Conservation (phyloP, 2,113 vertebrate genomes). For the Cercocebus atys region DNA sequence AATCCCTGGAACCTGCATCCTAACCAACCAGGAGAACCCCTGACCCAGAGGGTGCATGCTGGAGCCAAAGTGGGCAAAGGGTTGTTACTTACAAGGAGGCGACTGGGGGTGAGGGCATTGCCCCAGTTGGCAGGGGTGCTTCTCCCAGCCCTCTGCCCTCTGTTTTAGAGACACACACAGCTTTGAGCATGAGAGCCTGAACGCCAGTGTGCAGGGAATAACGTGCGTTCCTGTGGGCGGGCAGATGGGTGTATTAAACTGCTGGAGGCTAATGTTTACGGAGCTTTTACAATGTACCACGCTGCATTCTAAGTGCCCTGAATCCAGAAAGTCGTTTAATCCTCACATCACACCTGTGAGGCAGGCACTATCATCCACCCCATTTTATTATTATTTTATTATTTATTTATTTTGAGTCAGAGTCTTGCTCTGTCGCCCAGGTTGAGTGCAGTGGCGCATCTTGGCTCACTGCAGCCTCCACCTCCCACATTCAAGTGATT, state of each 20-base stretch:
- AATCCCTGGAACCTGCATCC: neutral
- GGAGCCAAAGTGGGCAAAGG: neutral
- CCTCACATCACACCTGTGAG: neutral
- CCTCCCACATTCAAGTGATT: too few species aligned
- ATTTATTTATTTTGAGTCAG: too few species aligned
- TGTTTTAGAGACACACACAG: neutral
- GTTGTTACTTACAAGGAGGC: neutral
- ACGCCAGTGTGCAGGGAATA: neutral
- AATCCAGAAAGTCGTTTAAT: neutral
- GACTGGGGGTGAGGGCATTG: neutral
- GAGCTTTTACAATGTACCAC: neutral
- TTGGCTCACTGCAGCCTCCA: too few species aligned
- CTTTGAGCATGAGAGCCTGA: neutral
- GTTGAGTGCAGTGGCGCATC: too few species aligned
- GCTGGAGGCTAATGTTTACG: neutral
- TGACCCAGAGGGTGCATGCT: slow-evolving; percentile 25
- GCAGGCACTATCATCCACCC: neutral
- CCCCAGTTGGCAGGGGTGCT: slow-evolving; percentile 35
- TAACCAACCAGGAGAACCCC: neutral
- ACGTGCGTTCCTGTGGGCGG: neutral
- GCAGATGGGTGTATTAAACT: neutral
- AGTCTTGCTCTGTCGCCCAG: too few species aligned
- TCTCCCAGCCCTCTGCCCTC: slow-evolving; percentile 10
- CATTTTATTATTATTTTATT: too few species aligned
- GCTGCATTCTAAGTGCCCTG: neutral